Evolutionary conservation across 2,888 invertebrate species (phyloP).

Genomic region (Calameuta filiformis): DNA sequence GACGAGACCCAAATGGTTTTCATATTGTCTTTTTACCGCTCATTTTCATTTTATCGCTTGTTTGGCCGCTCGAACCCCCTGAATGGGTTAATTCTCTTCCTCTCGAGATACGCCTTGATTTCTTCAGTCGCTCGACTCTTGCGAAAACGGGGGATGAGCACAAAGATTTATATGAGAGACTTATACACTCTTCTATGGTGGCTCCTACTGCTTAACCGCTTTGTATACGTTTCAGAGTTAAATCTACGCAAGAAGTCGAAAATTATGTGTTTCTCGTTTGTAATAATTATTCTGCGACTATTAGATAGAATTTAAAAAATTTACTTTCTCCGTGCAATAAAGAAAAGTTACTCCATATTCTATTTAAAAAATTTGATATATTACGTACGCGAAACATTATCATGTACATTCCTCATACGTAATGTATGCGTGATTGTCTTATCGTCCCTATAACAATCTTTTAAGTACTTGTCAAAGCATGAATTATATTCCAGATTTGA

Average conservation of each 20-base stretch:
- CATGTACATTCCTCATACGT: neutral
- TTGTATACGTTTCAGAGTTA: neutral
- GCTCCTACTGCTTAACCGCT: neutral
- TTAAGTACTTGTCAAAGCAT: too few relatives aligned
- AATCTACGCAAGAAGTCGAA: neutral
- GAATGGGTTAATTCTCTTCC: constrained; percentile 34
- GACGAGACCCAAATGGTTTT: constrained; percentile 59
- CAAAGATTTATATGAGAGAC: neutral
- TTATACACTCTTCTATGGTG: neutral
- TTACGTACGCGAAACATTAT: neutral
- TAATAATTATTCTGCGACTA: neutral
- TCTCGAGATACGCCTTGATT: neutral
- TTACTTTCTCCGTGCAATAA: neutral
- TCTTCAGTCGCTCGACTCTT: neutral
- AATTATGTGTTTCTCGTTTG: neutral
- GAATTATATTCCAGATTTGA: neutral
- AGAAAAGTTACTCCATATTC: neutral
- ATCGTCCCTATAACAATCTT: too few relatives aligned
- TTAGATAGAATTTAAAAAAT: neutral
- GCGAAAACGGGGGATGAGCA: neutral
- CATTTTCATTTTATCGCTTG: constrained; percentile 66
- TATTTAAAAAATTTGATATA: neutral
- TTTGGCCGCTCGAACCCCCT: constrained; percentile 49
- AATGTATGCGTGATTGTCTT: too few relatives aligned
- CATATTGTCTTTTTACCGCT: constrained; percentile 66